A percentile compares a stretch with the other conserved stretches of the same genome.
phyloP scores from a whole-genome alignment of 2,797 vertebrate species.

The Myotis myotis region DNA sequence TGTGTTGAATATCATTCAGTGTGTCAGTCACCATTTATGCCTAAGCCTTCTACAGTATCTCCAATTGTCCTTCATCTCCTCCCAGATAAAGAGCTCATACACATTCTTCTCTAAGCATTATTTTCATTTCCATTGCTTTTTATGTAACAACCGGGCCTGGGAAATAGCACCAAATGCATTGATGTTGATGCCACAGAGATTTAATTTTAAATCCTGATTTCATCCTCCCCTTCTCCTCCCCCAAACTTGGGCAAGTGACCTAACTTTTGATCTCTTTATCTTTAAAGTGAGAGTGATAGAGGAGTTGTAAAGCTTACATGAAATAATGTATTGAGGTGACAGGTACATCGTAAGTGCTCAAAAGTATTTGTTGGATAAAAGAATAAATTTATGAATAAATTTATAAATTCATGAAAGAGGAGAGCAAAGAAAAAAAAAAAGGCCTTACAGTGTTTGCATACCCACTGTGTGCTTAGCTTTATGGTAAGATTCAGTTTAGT shows the following conservation, averaged over 20 bases:
- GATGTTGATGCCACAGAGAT: slow-evolving; percentile 5
- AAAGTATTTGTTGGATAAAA: not conserved
- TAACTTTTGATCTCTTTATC: not conserved
- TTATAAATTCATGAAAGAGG: not conserved
- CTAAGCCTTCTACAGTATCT: not conserved
- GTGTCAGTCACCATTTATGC: not conserved
- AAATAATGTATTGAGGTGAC: not conserved
- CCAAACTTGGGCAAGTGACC: not conserved
- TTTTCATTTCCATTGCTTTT: not conserved
- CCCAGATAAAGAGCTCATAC: not conserved
- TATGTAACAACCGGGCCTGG: not conserved
- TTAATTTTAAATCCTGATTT: slow-evolving; percentile 38
- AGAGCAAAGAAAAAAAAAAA: not conserved
- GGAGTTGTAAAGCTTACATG: not conserved
- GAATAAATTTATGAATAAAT: not conserved
- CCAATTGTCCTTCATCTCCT: not conserved
- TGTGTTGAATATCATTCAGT: not conserved
- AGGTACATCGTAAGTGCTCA: not conserved
- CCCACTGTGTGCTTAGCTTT: not conserved
- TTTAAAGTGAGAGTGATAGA: not conserved
- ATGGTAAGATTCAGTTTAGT: not conserved
- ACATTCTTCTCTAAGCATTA: not conserved
- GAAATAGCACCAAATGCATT: not conserved
- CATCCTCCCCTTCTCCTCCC: not conserved
- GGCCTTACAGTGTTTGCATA: not conserved